Percentiles rank a stretch among this genome's conserved stretches.
These are phyloP conservation scores for Isoperla grammatica DNA, from an alignment of 2,888 invertebrate species.

Conservation along the genomic window DNA sequence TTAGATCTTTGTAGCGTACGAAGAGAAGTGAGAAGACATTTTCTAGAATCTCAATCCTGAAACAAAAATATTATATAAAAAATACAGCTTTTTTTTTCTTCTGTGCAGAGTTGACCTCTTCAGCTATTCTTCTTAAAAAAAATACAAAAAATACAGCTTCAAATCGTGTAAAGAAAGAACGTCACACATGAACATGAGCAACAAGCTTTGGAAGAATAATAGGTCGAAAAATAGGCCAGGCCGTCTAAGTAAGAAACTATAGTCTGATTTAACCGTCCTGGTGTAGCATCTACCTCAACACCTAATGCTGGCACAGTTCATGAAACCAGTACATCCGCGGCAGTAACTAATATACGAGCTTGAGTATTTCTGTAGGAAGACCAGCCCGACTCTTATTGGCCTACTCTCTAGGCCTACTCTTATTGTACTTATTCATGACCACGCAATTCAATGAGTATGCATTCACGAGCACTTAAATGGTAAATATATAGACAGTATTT, in stretches of 20 bases:
- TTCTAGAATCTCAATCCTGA: slow-evolving; percentile 56
- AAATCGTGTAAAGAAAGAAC: background rate
- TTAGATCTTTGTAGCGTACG: slow-evolving; percentile 56
- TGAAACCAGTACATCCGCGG: slow-evolving; percentile 61
- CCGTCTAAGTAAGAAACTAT: slow-evolving; percentile 55
- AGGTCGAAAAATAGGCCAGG: slow-evolving; percentile 65
- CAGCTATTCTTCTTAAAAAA: no score
- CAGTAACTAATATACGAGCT: slow-evolving; percentile 58
- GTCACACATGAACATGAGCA: background rate
- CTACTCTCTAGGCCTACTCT: no score
- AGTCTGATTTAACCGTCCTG: slow-evolving; percentile 60
- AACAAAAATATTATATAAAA: slow-evolving; percentile 1
- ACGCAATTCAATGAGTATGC: no score
- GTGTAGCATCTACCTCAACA: slow-evolving; percentile 59
- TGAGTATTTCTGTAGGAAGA: slow-evolving; percentile 54
- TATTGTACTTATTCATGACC: no score
- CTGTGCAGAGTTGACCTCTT: no score
- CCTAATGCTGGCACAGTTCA: slow-evolving; percentile 59
- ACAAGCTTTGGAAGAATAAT: no score
- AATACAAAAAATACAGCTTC: background rate
- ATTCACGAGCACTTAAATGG: no score
- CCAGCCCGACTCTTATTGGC: slow-evolving; percentile 56
- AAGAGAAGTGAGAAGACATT: slow-evolving; percentile 68
- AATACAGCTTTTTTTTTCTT: no score
- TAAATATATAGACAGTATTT: no score